Evolutionary conservation across 2,888 invertebrate genomes (phyloP), one percentile per base, ranked within the genome.

Genomic region (Melanostoma scalare): DNA sequence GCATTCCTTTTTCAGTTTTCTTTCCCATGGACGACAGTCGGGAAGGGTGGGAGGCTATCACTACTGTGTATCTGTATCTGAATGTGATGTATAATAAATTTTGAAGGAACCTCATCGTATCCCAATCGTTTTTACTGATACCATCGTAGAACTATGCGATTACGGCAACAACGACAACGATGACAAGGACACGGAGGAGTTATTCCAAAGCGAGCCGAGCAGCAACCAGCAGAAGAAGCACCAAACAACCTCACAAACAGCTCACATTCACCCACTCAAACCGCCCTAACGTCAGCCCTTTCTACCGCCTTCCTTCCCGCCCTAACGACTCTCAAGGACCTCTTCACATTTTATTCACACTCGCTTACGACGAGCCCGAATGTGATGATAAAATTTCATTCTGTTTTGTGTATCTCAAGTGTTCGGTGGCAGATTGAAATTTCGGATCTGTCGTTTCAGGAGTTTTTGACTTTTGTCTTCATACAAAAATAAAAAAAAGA

Each of bases 381-480:
- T 71, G 65, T 82, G 82, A 78, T 84, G 79, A 79, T 75, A 75
- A 79, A 79, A 84, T 79, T 79, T 75, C 74, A 79, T 79, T 82
- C 78, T 79, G 79, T 56, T 79, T 79, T 79, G 79, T 84, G 20
- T 55, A 61, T 79, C 44, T 69, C 20, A 78, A 71, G 84, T 84
- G 69, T 75, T 75, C 55, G 84, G 75, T 79, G 79, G 84, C 84
- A 84, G 84, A 84, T 84, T 84, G 84, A 84, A 84, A 79, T 67
- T 84, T 84, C 79, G 71, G 65, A 67, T 75, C 84, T 84, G 79
- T 79, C 79, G 74, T 84, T 84, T 79, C 50, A 79, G 74, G 74
- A 71, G 79, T 71, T 84, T 76, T 60, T 60, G 84, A 75, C 84
- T 71, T 79, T 84, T 71, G 79, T 79, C 71, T 79, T 67, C 42